phyloP scores from a whole-genome alignment of 1,140 invertebrate genomes.

The Probaryconus sp. region DNA sequence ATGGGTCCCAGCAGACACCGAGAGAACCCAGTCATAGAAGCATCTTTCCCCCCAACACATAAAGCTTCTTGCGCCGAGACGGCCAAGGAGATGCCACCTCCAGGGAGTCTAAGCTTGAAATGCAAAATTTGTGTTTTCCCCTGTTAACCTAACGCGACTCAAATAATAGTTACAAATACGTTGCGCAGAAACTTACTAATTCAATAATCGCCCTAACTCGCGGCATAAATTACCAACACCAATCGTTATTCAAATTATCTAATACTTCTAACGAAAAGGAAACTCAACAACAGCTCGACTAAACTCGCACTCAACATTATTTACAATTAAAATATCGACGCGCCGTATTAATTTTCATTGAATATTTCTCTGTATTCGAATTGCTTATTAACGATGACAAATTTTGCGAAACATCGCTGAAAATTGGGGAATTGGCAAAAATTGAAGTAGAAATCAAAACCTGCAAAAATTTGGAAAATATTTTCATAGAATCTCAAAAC shows the following conservation, averaged over 20 bases:
- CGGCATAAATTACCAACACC: conserved; percentile 42
- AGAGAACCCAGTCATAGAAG: conserved; percentile 18
- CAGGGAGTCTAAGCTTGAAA: conserved; percentile 44
- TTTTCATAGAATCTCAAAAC: too few relatives aligned
- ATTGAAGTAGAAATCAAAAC: too few relatives aligned
- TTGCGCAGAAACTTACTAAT: conserved; percentile 46
- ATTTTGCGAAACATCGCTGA: too few relatives aligned
- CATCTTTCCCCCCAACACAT: conserved; percentile 29
- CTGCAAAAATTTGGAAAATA: too few relatives aligned
- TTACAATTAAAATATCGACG: neutral
- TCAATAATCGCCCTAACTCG: conserved; percentile 38
- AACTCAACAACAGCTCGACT: neutral
- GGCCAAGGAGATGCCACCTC: conserved; percentile 35
- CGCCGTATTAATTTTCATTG: too few relatives aligned
- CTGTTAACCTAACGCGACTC: conserved; percentile 44
- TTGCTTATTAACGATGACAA: too few relatives aligned
- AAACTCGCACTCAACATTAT: conserved; percentile 21
- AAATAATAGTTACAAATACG: conserved; percentile 55
- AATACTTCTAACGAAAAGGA: conserved; percentile 19
- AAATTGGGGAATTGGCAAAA: too few relatives aligned
- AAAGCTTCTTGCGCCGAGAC: conserved; percentile 19
- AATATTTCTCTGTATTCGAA: too few relatives aligned
- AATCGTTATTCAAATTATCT: conserved; percentile 48
- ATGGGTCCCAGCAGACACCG: conserved; percentile 59
- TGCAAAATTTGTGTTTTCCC: conserved; percentile 58